Conservation (phyloP, 2,888 invertebrate genomes). For the Apomyelois bistriatella region DNA sequence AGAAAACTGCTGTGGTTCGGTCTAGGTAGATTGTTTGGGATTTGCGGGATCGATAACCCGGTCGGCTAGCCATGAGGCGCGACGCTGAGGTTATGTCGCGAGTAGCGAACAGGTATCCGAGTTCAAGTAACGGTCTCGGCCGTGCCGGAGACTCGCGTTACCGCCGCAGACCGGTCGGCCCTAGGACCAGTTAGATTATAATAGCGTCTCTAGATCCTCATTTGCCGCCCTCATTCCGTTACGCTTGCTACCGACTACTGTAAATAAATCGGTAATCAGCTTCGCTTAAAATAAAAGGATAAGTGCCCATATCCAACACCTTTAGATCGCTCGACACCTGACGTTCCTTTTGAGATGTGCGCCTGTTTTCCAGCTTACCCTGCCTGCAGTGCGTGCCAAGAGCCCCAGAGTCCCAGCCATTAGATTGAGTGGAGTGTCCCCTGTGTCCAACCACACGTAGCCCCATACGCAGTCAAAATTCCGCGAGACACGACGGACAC, state of each 20-base stretch:
- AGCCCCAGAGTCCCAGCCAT: constrained; percentile 79
- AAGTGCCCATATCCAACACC: constrained; percentile 64
- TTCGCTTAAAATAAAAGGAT: constrained; percentile 60
- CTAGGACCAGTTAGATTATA: constrained; percentile 68
- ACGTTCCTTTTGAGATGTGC: constrained; percentile 76
- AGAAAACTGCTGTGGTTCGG: constrained; percentile 44
- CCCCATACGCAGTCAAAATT: constrained; percentile 79
- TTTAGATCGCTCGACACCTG: constrained; percentile 74
- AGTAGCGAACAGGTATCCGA: constrained; percentile 67
- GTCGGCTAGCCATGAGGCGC: constrained; percentile 78
- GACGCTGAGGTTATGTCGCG: constrained; percentile 76
- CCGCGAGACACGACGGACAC: constrained; percentile 75
- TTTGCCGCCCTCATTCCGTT: constrained; percentile 73
- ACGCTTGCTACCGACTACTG: constrained; percentile 67
- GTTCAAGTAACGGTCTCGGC: constrained; percentile 77
- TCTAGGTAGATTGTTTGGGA: constrained; percentile 68
- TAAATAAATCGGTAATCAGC: constrained; percentile 73
- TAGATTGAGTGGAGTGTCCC: constrained; percentile 81
- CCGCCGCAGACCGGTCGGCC: constrained; percentile 69
- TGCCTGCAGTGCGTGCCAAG: constrained; percentile 80
- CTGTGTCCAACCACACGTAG: constrained; percentile 77
- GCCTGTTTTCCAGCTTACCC: constrained; percentile 81
- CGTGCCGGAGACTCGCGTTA: constrained; percentile 62
- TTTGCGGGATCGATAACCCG: constrained; percentile 77
- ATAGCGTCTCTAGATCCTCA: constrained; percentile 71